These are phyloP conservation scores for Schizopygopsis malacanthus DNA, from an alignment of 2,797 vertebrate species.

Conservation along the genomic window DNA sequence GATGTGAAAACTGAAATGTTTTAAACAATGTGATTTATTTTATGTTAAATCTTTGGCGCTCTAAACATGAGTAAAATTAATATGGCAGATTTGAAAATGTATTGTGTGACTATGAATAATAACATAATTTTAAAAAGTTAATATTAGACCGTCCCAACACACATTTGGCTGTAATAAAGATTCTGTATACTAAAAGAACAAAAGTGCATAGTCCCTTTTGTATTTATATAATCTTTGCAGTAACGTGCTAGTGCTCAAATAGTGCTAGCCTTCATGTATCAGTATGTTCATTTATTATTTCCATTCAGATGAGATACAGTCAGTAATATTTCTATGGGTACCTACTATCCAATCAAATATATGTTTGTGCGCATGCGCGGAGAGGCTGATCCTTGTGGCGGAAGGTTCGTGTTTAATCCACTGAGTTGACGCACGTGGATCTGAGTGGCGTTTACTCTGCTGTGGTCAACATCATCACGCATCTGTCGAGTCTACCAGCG, in stretches of 20 bases:
- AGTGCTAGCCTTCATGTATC: background rate
- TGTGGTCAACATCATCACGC: conserved; percentile 18
- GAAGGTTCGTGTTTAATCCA: conserved; percentile 37
- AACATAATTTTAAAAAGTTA: background rate
- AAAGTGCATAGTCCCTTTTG: no score
- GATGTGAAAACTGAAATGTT: background rate
- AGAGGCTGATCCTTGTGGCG: background rate
- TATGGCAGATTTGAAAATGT: background rate
- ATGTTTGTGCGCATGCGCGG: background rate
- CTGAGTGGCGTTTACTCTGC: background rate
- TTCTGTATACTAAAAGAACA: no score
- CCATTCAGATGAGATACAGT: background rate
- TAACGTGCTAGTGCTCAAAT: no score
- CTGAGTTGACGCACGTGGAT: conserved; percentile 19
- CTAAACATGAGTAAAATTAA: background rate
- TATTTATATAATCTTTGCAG: background rate
- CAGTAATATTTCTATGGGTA: background rate
- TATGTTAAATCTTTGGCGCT: background rate
- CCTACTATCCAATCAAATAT: no score
- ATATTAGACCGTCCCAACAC: no score
- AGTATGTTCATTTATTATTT: background rate
- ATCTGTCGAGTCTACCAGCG: background rate
- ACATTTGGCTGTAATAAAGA: no score
- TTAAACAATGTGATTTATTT: no score
- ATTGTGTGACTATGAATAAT: background rate